Evolutionary conservation across 2,888 invertebrate genomes (phyloP), one percentile per base, ranked within the genome.

Genomic region (Drosophila affinis): DNA sequence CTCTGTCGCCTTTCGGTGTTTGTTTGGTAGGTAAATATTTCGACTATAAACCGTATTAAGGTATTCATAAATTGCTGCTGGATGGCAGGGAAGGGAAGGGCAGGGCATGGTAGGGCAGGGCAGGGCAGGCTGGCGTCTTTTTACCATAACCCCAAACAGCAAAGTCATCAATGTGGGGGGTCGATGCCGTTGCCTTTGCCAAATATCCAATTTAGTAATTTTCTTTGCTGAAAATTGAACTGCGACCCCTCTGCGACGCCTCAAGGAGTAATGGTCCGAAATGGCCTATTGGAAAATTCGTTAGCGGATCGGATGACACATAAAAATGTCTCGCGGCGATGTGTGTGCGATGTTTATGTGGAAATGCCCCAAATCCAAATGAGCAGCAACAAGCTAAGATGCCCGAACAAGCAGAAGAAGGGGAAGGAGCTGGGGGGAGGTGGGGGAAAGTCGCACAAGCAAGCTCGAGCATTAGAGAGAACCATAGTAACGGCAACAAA

Each of bases 11-110:
- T 71, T 59, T 77, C 79, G 72, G 75, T 70, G 64, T 83, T 48
- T 80, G 82, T 79, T 82, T 83, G 81, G 62, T 76, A 71, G 81
- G 88, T 81, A 88, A 83, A 88, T 78, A 88, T 84, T 88, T 78
- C 67, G 87, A 87, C 88, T 75, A 76, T 84, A 88, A 83, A 83
- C 88, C 78, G 85, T 81, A 87, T 88, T 81, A 84, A 81, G 84
- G 81, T 80, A 87, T 80, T 83, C 88, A 83, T 88, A 83, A 88
- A 88, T 86, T 75, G 79, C 53, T 57, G 57, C 45, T 54, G 34
- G 48, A 48, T 48, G 45, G 52, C 45, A 6, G 27, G 39, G 27
- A 14, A 27, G 52, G 51, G 32, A 5, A 46, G 46, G 9, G 45
- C 18, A 2, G 12, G 34, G 24, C n/a, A 21, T 44, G 39, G 24